Evolutionary conservation across 2,113 vertebrate species (phyloP), one percentile per base, ranked within the genome.

Genomic region (Tyrannus savana): DNA sequence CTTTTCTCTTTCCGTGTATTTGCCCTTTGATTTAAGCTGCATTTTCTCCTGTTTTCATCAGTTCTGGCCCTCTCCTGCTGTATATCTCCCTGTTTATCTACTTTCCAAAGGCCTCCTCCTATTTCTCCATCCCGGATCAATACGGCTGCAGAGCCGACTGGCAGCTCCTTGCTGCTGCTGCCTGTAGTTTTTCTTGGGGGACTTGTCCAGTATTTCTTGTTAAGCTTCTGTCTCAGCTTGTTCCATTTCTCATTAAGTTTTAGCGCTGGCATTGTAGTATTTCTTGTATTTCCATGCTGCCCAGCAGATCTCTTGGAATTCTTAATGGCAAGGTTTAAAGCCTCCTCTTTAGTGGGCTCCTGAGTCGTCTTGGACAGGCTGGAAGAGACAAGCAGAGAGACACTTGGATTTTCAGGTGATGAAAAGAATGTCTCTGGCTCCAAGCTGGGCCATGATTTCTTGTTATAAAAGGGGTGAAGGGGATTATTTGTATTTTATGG

Each of bases 141-240:
- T 98, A 92, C 62, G 3, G n/a, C 94, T 75, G 71, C 95, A n/a
- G 82, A 84, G 92, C n/a, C 2, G 42, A 81, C 90, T 81, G 95
- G 96, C 96, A 97, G 97, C 90, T 95, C 79, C 75, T 89, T 52
- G 58, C 93, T 59, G 5, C 73, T 42, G 47, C 90, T 74, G 91
- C 94, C 84, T 50, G 78, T 92, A 93, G 96, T 97, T 96, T 97
- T 96, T 97, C 97, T 89, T 58, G 80, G 89, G 95, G 95, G 96
- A 96, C 93, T 25, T 91, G 95, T 94, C 96, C 96, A 92, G 96
- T 97, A 98, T 98, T 98, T 98, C 98, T 98, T 97, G 97, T 95
- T 95, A 95, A 97, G 97, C 97, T 95, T 94, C 97, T 96, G 97
- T 96, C 97, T 97, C 92, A 87, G 97, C 95, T 50, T 79, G 96